Evolutionary conservation across 1,140 invertebrate species (phyloP).

Genomic region (Zaprionus capensis): DNA sequence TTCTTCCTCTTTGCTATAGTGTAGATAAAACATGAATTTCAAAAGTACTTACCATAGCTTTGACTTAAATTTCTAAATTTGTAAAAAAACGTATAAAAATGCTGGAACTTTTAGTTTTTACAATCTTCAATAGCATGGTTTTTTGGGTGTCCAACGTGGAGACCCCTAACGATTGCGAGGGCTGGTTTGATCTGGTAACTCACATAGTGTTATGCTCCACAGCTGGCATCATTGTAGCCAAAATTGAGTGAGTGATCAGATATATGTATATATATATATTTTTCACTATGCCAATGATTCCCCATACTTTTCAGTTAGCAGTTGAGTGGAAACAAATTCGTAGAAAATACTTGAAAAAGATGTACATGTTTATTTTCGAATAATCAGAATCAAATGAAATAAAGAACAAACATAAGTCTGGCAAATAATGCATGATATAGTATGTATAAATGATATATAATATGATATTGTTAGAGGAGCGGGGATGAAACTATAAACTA

Average conservation of each 20-base stretch:
- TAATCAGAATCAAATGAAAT: slow-evolving; percentile 32
- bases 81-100: slow-evolving; percentile 16
- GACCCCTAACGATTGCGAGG: slow-evolving; percentile 7
- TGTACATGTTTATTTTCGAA: slow-evolving; percentile 62
- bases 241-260: slow-evolving; percentile 31
- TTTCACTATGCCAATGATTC: not conserved
- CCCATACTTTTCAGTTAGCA: not conserved
- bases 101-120: slow-evolving; percentile 31
- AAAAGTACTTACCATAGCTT: not conserved
- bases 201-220: slow-evolving; percentile 20
- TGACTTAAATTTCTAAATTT: not conserved
- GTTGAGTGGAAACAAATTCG: not conserved
- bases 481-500: slow-evolving; percentile 45
- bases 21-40: no score
- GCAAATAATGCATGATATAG: slow-evolving; percentile 17
- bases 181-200: not conserved
- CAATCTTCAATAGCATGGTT: slow-evolving; percentile 24
- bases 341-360: slow-evolving; percentile 47
- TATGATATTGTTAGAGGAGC: not conserved
- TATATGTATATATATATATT: not conserved
- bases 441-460: not conserved
- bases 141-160: slow-evolving; percentile 42
- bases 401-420: not conserved
- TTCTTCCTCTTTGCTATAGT: no score
- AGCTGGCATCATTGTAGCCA: slow-evolving; percentile 23